A percentile compares a stretch with the other conserved stretches of the same genome.
Evolutionary conservation across 2,113 vertebrate genomes (phyloP).

Genomic region (Indicator maculatus): DNA sequence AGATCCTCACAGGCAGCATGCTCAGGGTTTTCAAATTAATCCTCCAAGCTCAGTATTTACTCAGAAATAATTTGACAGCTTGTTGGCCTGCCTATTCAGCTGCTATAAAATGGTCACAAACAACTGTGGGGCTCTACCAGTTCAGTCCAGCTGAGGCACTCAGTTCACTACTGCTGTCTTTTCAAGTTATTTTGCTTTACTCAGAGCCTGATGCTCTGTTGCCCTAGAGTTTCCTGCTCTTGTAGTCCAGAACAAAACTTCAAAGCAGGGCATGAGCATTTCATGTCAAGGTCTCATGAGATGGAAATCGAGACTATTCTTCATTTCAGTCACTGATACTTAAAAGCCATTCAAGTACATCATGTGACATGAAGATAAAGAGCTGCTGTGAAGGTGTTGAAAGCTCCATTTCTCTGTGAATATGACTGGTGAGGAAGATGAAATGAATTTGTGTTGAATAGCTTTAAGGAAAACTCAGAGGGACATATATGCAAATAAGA

Average conservation of each 20-base stretch:
- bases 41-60: background rate
- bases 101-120: background rate
- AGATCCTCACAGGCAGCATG: background rate
- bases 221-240: background rate
- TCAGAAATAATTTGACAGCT: background rate
- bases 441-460: background rate
- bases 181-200: background rate
- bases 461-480: background rate
- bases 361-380: background rate
- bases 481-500: background rate
- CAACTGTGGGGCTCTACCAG: background rate
- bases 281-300: background rate
- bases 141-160: background rate
- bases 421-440: background rate
- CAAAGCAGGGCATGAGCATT: rapidly evolving
- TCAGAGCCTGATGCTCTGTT: background rate
- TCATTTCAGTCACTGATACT: background rate
- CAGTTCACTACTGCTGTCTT: background rate
- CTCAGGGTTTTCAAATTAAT: background rate
- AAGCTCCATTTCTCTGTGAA: background rate
- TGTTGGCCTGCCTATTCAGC: background rate
- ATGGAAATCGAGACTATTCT: background rate
- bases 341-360: background rate
- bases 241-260: background rate
- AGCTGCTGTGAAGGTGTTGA: background rate